These are phyloP conservation scores for Trachops cirrhosus DNA, from an alignment of 2,797 vertebrate species.

Conservation along the genomic window DNA sequence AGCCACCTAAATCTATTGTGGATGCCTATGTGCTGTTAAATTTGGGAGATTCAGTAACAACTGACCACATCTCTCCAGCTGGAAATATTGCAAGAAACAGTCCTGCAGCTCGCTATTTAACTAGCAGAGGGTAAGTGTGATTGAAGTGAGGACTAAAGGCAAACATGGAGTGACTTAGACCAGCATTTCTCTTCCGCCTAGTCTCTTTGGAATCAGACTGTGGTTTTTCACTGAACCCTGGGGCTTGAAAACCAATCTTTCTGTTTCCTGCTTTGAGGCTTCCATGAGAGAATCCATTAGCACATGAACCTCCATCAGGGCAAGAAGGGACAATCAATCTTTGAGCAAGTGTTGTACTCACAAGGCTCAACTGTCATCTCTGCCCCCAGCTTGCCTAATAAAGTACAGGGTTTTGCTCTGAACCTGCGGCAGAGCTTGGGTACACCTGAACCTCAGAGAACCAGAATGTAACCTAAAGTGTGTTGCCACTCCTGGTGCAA, in stretches of 20 bases:
- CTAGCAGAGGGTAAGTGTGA: constrained; percentile 88
- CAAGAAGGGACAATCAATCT: not conserved
- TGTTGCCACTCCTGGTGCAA: not conserved
- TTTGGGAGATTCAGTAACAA: constrained; percentile 97
- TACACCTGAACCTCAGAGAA: not conserved
- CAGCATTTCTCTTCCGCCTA: not conserved
- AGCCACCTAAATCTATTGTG: constrained; percentile 86
- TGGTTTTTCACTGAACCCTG: not conserved
- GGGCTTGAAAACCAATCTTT: not conserved
- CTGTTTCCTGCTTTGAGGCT: not conserved
- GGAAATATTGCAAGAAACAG: constrained; percentile 98
- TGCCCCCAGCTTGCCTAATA: not conserved
- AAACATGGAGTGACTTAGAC: not conserved
- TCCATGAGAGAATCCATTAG: not conserved
- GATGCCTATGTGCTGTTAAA: constrained; percentile 93
- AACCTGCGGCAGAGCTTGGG: not conserved
- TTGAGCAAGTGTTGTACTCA: not conserved
- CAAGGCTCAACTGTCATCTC: not conserved
- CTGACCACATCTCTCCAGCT: constrained; percentile 98
- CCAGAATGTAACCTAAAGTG: not conserved
- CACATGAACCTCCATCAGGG: not conserved
- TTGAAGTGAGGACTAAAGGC: not conserved
- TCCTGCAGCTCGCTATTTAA: constrained; percentile 93
- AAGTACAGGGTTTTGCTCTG: not conserved
- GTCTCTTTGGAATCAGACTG: not conserved